Conservation (phyloP, 2,888 invertebrate genomes). For the Tetrapedia diversipes region DNA sequence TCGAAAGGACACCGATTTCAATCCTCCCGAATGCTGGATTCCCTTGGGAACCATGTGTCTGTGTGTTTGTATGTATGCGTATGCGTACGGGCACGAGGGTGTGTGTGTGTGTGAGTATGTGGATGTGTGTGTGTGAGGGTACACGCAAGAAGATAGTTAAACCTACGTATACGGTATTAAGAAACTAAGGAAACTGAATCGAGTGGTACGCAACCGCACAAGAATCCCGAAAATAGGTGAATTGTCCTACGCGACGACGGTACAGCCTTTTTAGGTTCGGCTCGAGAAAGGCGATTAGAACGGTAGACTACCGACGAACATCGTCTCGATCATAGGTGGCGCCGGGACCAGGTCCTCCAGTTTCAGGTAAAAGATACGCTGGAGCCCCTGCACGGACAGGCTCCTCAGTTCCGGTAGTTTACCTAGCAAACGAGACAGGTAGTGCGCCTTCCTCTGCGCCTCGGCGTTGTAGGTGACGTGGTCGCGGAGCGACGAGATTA, state of each 20-base stretch:
- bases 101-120: too few species aligned
- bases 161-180: slow-evolving; percentile 58
- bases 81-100: too few species aligned
- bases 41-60: too few species aligned
- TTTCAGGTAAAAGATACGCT: slow-evolving; percentile 96
- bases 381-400: slow-evolving; percentile 95
- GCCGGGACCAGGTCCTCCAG: slow-evolving; percentile 96
- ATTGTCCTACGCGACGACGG: slow-evolving; percentile 58
- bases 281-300: slow-evolving; percentile 85
- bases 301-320: slow-evolving; percentile 97
- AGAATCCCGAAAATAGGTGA: slow-evolving; percentile 39
- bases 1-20: not conserved
- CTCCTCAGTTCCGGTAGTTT: slow-evolving; percentile 96
- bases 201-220: slow-evolving; percentile 59
- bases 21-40: too few species aligned
- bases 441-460: slow-evolving; percentile 94
- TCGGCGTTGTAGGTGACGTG: slow-evolving; percentile 97
- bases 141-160: slow-evolving; percentile 61
- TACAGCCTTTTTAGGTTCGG: slow-evolving; percentile 55
- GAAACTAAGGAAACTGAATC: slow-evolving; percentile 58
- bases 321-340: slow-evolving; percentile 96
- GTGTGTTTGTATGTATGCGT: too few species aligned
- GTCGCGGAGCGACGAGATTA: slow-evolving; percentile 96
- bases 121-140: slow-evolving; percentile 45
- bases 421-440: slow-evolving; percentile 95